These are phyloP conservation scores for Poeciliopsis prolifica DNA, from an alignment of 2,113 vertebrate genomes.

Conservation along the genomic window DNA sequence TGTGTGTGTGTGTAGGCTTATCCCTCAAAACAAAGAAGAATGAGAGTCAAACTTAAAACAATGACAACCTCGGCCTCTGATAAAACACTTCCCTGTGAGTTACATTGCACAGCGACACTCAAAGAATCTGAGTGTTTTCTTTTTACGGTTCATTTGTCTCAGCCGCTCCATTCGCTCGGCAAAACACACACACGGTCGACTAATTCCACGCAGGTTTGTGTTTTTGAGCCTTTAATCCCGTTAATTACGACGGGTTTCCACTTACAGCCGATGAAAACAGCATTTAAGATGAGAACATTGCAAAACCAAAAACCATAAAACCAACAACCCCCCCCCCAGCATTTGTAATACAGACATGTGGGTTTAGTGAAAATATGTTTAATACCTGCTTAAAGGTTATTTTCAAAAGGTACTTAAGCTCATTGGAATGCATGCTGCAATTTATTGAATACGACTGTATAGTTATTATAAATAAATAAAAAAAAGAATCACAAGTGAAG, in stretches of 20 bases:
- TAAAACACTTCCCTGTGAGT: background rate
- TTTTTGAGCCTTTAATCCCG: background rate
- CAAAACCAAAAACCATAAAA: no score
- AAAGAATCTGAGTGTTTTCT: background rate
- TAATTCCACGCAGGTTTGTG: background rate
- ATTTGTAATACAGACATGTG: background rate
- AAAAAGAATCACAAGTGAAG: no score
- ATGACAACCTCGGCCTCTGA: background rate
- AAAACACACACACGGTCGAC: background rate
- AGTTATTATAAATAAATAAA: background rate
- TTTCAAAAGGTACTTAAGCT: background rate
- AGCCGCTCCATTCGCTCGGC: background rate
- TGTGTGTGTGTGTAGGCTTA: background rate
- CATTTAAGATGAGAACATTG: background rate
- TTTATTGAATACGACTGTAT: background rate
- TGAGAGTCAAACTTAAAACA: background rate
- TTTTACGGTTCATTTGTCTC: background rate
- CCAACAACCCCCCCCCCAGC: no score
- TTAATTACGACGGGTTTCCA: background rate
- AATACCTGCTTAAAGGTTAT: background rate
- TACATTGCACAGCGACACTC: background rate
- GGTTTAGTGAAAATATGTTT: background rate
- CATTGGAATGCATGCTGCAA: background rate
- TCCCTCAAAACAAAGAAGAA: conserved; percentile 18
- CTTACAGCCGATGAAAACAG: background rate